Percentiles rank a stretch among this genome's conserved stretches.
Evolutionary conservation across 2,113 vertebrate species (phyloP).

Genomic region (Microcebus ravelobensis): DNA sequence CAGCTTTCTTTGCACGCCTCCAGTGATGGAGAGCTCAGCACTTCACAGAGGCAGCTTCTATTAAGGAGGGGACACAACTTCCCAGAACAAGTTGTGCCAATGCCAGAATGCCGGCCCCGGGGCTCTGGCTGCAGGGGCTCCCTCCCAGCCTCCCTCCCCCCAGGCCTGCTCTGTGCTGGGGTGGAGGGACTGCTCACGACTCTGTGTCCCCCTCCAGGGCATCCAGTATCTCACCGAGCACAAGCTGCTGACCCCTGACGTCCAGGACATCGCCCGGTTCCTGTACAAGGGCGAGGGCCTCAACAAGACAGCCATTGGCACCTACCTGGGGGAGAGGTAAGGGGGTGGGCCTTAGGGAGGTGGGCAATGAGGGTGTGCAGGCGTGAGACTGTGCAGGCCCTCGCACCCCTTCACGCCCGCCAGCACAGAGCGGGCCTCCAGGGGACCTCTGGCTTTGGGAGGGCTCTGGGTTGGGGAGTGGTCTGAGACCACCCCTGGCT

Average conservation of each 20-base stretch:
- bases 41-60: background rate
- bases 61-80: background rate
- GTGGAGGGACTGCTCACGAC: background rate
- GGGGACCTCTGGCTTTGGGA: background rate
- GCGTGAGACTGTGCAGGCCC: slow-evolving; percentile 69
- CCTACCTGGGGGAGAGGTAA: slow-evolving; percentile 95
- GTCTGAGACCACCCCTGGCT: background rate
- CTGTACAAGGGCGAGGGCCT: slow-evolving; percentile 96
- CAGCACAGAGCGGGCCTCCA: too few species aligned
- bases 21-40: background rate
- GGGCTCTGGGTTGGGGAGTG: background rate
- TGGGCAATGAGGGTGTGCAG: background rate
- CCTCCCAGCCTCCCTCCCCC: background rate
- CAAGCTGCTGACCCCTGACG: slow-evolving; percentile 85
- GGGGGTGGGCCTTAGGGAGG: background rate
- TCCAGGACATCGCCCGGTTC: slow-evolving; percentile 90
- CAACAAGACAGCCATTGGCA: slow-evolving; percentile 96
- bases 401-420: too few species aligned
- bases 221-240: slow-evolving; percentile 91
- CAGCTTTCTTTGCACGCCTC: background rate
- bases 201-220: slow-evolving; percentile 85
- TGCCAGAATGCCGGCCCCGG: background rate
- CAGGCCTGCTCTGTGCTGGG: background rate
- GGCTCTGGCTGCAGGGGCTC: fast-evolving
- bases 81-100: background rate